Evolutionary conservation across 2,888 invertebrate genomes (phyloP), one percentile per base, ranked within the genome.

Genomic region (Coenonympha glycerion): DNA sequence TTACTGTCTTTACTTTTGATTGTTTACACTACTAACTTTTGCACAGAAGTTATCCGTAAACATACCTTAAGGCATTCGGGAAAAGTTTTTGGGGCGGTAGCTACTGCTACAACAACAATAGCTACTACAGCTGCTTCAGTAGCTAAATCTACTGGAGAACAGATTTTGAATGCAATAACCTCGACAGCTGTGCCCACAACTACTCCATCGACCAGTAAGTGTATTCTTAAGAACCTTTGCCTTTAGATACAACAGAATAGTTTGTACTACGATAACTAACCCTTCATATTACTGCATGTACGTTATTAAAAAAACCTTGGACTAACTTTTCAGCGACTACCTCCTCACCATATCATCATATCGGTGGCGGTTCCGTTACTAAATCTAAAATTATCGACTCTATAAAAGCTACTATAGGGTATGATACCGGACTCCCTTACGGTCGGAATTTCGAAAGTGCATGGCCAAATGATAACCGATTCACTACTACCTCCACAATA

Each of bases 21-120:
- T 30, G 39, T 28, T 42, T 2, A 24, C 42, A 41, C 40, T 39
- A 57, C 44, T 19, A n/a, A n/a, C 47, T 45, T 47, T 41, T 55
- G 36, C 46, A 86, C 53, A 87, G 87, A 82, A 77, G 85, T 85
- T 64, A 86, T 94, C 72, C 91, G 92, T 59, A 91, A 91, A 66
- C 93, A 94, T 74, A 91, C 92, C 46, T 74, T 93, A 68, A 91
- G 92, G 65, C 93, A 94, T 78, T 92, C 93, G 51, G 93, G 92
- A 56, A 91, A 91, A 63, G 91, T 91, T 39, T 89, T 90, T 46
- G 90, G 90, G 59, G 89, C 91, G 65, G 77, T 87, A 50, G 83
- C 88, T 46, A 88, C 89, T 42, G 86, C 89, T 31, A 87, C 89
- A 44, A 79, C 88, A 55, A 79, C 87, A 42, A 71, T 88, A 44